phyloP scores from a whole-genome alignment of 1,140 invertebrate species.

The Himalopsyche phryganea region DNA sequence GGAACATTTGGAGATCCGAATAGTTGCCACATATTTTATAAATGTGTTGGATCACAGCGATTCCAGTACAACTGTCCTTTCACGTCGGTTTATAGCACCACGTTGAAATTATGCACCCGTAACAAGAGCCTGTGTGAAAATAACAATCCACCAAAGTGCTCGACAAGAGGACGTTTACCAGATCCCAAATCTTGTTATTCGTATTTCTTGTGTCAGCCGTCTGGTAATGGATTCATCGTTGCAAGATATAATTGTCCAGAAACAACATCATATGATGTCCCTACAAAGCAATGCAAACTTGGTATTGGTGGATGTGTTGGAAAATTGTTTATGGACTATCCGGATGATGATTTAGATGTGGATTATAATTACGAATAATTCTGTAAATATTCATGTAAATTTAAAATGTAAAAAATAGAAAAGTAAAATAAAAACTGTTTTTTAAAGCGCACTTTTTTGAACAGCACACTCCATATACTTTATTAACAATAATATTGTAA shows the following conservation, averaged over 20 bases:
- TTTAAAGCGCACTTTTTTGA: too few species aligned
- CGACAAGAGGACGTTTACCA: not conserved
- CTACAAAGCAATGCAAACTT: not conserved
- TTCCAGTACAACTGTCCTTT: not conserved
- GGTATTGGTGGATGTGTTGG: not conserved
- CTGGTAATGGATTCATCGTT: not conserved
- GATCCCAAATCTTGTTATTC: conserved; percentile 4
- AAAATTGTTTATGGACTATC: not conserved
- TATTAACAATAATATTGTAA: too few species aligned
- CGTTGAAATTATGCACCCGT: not conserved
- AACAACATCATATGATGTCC: too few species aligned
- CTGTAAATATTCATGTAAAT: too few species aligned
- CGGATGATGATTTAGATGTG: not conserved
- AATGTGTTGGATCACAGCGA: not conserved
- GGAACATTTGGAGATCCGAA: not conserved
- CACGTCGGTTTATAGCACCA: not conserved
- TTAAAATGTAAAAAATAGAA: too few species aligned
- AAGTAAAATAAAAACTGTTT: too few species aligned
- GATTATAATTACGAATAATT: too few species aligned
- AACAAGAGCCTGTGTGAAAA: not conserved
- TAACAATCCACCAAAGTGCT: not conserved
- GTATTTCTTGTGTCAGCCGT: not conserved
- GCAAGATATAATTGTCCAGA: not conserved
- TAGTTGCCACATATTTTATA: not conserved
- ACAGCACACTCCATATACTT: too few species aligned